Conservation (phyloP, 2,113 vertebrate genomes). For the Fregata magnificens region DNA sequence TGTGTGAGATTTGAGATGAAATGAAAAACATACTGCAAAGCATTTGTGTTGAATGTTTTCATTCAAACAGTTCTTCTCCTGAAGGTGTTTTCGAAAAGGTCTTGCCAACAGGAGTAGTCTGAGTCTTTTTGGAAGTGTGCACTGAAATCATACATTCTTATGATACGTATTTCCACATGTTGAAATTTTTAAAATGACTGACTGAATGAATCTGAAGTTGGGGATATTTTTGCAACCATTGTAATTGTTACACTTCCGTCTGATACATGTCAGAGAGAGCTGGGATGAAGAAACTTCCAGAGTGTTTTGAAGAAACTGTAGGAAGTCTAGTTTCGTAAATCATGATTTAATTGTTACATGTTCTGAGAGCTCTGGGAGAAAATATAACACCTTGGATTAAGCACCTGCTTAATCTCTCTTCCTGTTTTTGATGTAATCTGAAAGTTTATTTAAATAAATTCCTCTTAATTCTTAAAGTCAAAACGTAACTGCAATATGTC, state of each 20-base stretch:
- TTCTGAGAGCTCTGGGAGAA: neutral
- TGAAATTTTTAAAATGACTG: neutral
- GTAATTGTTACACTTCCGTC: neutral
- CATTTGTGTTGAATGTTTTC: neutral
- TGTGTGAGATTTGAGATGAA: neutral
- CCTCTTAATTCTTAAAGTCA: neutral
- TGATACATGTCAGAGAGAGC: neutral
- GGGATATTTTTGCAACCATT: neutral
- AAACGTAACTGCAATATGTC: neutral
- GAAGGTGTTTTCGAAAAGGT: neutral
- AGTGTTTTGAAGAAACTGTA: neutral
- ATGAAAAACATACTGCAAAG: neutral
- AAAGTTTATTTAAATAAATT: slow-evolving; percentile 26
- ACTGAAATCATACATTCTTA: neutral
- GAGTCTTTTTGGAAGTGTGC: neutral
- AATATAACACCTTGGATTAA: neutral
- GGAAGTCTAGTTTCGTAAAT: neutral
- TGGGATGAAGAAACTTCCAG: neutral
- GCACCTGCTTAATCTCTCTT: neutral
- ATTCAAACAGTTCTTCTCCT: neutral
- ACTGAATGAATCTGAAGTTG: neutral
- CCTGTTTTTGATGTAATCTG: neutral
- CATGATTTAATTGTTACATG: neutral
- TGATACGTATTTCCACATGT: neutral
- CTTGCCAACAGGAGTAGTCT: neutral